A percentile compares a stretch with the other conserved stretches of the same genome.
Conservation (phyloP, 2,113 vertebrate species). For the Lepidothrix coronata region DNA sequence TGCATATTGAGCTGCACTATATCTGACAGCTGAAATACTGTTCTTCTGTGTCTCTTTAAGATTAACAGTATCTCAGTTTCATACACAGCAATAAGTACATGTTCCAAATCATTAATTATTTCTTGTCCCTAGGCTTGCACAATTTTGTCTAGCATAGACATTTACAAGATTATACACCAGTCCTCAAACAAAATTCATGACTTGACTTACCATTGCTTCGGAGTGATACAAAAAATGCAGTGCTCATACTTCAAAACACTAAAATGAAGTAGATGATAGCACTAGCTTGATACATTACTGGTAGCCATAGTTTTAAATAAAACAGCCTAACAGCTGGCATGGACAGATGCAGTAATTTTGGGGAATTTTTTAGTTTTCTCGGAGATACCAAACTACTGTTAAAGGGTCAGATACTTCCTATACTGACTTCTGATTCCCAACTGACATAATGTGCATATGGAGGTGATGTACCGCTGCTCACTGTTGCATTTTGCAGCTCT, state of each 20-base stretch:
- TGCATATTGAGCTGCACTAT: neutral
- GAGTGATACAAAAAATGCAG: neutral
- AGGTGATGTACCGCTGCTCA: neutral
- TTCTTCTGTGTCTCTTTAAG: conserved; percentile 8
- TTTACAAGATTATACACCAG: neutral
- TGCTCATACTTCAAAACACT: neutral
- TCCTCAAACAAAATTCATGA: neutral
- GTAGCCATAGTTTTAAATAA: neutral
- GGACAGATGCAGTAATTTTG: neutral
- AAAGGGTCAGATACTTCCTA: neutral
- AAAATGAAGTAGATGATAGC: neutral
- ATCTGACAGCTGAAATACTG: neutral
- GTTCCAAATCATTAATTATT: conserved; percentile 9
- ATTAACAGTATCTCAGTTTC: neutral
- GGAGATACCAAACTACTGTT: neutral
- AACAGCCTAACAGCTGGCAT: neutral
- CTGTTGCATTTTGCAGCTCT: neutral
- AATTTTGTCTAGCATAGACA: neutral
- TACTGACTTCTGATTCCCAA: neutral
- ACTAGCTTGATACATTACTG: neutral
- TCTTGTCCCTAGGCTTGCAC: neutral
- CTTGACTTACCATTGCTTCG: neutral
- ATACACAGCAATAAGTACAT: neutral
- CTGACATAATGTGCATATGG: neutral
- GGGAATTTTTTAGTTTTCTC: neutral